Percentiles rank a stretch among this genome's conserved stretches.
Conservation (phyloP, 2,888 invertebrate genomes). For the Eupithecia centaureata region DNA sequence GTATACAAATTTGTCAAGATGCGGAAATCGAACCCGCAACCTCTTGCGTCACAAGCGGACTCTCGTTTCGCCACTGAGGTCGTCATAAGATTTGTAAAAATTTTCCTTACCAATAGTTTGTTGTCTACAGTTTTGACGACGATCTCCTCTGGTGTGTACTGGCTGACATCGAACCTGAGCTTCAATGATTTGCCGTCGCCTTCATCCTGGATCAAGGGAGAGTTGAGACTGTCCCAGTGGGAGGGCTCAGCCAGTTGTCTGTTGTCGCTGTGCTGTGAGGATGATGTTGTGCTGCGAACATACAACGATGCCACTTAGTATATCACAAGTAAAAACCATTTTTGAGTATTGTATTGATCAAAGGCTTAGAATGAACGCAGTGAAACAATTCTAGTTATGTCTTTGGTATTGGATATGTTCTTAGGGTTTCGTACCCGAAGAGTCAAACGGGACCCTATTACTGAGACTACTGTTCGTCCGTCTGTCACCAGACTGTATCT, state of each 20-base stretch:
- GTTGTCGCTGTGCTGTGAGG: conserved; percentile 85
- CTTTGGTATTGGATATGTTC: no score
- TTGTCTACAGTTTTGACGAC: conserved; percentile 99
- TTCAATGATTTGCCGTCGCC: conserved; percentile 97
- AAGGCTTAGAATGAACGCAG: no score
- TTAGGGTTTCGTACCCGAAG: no score
- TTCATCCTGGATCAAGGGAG: conserved; percentile 96
- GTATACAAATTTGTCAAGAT: no score
- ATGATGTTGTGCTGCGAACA: conserved; percentile 85
- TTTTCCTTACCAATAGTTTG: conserved; percentile 92
- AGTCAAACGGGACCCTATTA: no score
- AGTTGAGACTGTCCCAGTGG: conserved; percentile 95
- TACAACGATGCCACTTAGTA: conserved; percentile 35
- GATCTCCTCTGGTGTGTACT: conserved; percentile 98
- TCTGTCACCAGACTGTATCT: no score
- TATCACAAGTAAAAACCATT: conserved; percentile 4
- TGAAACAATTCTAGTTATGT: no score
- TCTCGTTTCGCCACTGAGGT: no score
- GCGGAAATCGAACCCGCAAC: no score
- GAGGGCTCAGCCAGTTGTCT: conserved; percentile 84
- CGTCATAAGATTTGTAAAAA: no score
- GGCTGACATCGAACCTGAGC: conserved; percentile 98
- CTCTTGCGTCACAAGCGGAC: no score
- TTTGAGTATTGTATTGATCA: conserved; percentile 2
- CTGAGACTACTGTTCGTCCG: no score